Evolutionary conservation across 2,113 vertebrate species (phyloP), one percentile per base, ranked within the genome.

Genomic region (Panthera leo): DNA sequence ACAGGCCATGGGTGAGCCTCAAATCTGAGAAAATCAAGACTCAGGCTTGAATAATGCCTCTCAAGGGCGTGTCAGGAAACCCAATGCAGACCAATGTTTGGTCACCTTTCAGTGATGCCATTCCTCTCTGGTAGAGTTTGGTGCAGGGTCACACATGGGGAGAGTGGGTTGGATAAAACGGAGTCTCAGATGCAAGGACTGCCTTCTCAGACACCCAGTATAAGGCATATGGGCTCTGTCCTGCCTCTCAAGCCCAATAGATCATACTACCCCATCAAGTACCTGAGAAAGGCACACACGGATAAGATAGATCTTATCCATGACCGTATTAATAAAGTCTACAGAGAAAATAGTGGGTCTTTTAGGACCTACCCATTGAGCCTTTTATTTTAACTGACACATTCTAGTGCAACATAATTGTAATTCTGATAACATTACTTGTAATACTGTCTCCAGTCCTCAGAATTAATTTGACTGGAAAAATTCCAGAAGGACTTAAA

Each of bases 401-500:
- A 86, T 98, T 98, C 98, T 98, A 98, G 98, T 98, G 97, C 97
- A 97, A 91, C 86, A 84, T 98, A 98, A 99, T 99, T 99, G 98
- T 98, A 97, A 98, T 98, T 99, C 98, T 98, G 98, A 98, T 98
- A 99, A 97, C 98, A 98, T 98, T 98, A 98, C 98, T 99, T 99
- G 97, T 98, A 98, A 98, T 98, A 98, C 98, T 16, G 85, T 98
- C 98, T 97, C 71, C 98, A 98, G 98, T 98, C 98, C 97, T 98
- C 91, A 96, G 97, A 98, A 99, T 99, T 99, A 98, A 99, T 99
- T 99, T 98, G 98, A 98, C 98, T 98, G 98, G 98, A 99, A 99
- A 99, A 98, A 98, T 98, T 99, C 98, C 98, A 99, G 98, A 97
- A 99, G 98, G 98, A 98, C 98, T 98, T 99, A 98, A 98, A 98